Base-by-base conservation (phyloP, 2,113 vertebrate species). In the Tachysurus vachellii region DNA sequence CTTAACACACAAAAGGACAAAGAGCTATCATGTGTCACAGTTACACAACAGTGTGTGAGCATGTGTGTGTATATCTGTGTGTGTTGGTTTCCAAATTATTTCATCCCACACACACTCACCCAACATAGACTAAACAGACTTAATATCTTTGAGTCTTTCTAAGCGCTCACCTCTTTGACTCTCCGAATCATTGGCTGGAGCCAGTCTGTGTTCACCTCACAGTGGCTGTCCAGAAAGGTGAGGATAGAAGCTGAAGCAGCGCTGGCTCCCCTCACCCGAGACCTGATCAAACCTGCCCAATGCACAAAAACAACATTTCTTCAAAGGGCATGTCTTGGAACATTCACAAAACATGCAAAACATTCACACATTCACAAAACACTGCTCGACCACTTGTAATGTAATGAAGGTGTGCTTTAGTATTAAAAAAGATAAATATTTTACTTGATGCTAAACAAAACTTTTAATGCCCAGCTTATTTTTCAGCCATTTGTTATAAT, bases 171-270 rank as follows among this genome's bases (percentile, higher is more conserved):
- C 96, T 99, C 97, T 91, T 97, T 99, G 54, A 99, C 98, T 82
- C 98, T 93, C 94, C 99, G 97, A 86, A 99, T 95, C 96, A 99
- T 96, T 5, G 98, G 98, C 95, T 98, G 98, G 83, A 99, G 96
- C 98, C 98, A 99, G 88, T 99, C 97, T 0, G 92, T 92, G 93
- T 99, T 99, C 88, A 99, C 98, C 90, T 99, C 98, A 42, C 98
- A 99, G 94, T 99, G 98, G 89, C 98, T 99, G 92, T 99, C 98
- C 93, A 99, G 88, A 92, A 99, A 99, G 79, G 98, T 99, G 88
- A 99, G 95, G 91, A 99, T 90, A 23, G 96, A 92, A 85, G 97
- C 97, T 0, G 94, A 75, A 1, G 98, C 98, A 31, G 94, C 93
- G 44, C 96, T 97, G 28, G 98, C 98, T 81, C 98, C 98, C 8